Base-by-base conservation (phyloP, 2,113 vertebrate genomes). In the Chunga burmeisteri region DNA sequence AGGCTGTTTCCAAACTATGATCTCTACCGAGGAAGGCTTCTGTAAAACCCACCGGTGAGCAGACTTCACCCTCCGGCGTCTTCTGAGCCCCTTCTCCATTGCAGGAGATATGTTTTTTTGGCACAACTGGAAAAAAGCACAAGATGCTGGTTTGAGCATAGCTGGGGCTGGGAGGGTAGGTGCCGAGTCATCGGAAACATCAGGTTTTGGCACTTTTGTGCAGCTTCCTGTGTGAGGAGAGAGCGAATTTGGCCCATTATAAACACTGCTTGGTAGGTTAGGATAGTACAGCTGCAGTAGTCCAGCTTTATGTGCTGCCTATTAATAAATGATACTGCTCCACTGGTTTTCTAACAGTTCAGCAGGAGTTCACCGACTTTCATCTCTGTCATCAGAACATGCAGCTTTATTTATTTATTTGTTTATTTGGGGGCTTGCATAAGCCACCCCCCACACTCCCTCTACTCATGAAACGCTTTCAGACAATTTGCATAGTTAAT, bases 401-500 rank as follows among this genome's bases (percentile, higher is more conserved):
- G 68, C 11, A 10, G 18, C 23, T 81, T 93, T 88, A 58, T 47
- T 85, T 80, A 56, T 71, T 94, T 78, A 4, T 56, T 88, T 87
- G 4, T 65, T 91, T 67, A 7, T 80, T 53, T 84, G 11, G 20
- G 16, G n/a, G 27, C 7, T 68, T 77, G 55, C 14, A 52, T 62
- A 86, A 82, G 32, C 42, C 23, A 83, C 18, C 32, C 23, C 30
- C 20, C 16, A 77, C 20, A 23, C 27, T 75, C 47, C 62, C 23
- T 81, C 50, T 66, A 59, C 55, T 87, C 61, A 66, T 9, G 23
- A 81, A 92, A 94, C 97, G 30, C n/a, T 87, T 95, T 79, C 89
- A 93, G 61, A 81, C 32, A 81, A 88, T 95, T 93, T 91, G 25
- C 74, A 83, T 74, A 95, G 80, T 46, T 95, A 95, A 94, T 96